Base-by-base conservation (phyloP, 1,140 invertebrate species). In the Dendroctonus valens region DNA sequence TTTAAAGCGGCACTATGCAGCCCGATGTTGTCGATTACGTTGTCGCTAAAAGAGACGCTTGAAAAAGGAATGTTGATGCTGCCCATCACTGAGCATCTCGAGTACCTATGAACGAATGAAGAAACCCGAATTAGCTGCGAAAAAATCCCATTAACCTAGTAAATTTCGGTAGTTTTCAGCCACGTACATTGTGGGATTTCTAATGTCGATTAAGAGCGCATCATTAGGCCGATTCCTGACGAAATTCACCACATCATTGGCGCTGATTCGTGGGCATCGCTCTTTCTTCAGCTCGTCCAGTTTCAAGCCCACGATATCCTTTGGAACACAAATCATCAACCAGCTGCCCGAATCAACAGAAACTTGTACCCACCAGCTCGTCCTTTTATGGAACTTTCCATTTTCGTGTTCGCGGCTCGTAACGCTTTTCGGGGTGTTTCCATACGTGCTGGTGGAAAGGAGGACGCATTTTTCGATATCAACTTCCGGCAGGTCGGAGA, bases 401-500 rank as follows among this genome's bases (percentile, higher is more conserved):
- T 76, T 78, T 67, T 79, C 89, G 81, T 93, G 88, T 76, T 90
- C 86, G 58, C 96, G 83, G 76, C 88, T 91, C 7, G 93, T 91
- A 38, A 95, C 90, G 80, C 93, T 96, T 65, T 87, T 87, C 0
- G 95, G 96, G 0, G 95, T 97, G 55, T 79, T 86, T 71, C 89
- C 85, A 75, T 92, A 96, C 81, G 96, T 92, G 65, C 87, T 84
- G 70, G 91, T 90, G 0, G 96, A 95, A 79, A 94, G 91, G 79
- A 87, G 87, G 0, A 98, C 93, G 82, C 94, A 96, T 66, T 87
- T 85, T 75, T 97, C 94, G 72, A 98, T 98, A 72, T 97, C 93
- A 61, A 98, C 93, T 80, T 98, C 95, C n/a, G 96, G 97, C 76
- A 99, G 85, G 82, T 98, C 96, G 44, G 96, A 98, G 81, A 98